Conservation (phyloP, 2,888 invertebrate genomes). For the Tortrix viridana region DNA sequence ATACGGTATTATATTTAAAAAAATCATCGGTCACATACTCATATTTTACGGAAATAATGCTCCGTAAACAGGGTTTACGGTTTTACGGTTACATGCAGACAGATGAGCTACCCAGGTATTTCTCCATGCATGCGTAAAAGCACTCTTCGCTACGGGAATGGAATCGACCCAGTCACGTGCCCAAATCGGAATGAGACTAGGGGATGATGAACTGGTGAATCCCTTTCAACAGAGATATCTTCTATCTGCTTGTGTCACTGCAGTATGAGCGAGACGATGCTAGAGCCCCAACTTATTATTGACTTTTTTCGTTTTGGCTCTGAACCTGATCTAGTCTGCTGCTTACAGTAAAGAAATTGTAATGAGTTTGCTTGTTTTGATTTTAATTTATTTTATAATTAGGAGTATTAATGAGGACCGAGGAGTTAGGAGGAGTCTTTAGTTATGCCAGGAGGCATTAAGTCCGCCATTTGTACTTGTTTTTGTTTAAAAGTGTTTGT, state of each 20-base stretch:
- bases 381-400: too few relatives aligned
- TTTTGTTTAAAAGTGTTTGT: too few relatives aligned
- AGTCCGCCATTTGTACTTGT: too few relatives aligned
- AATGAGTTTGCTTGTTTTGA: too few relatives aligned
- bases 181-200: constrained; percentile 29
- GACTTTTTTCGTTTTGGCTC: constrained; percentile 5
- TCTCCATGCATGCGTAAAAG: not conserved
- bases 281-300: constrained; percentile 1
- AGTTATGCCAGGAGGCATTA: too few relatives aligned
- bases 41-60: too few relatives aligned
- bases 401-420: too few relatives aligned
- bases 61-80: too few relatives aligned
- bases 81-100: too few relatives aligned
- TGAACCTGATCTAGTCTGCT: not conserved
- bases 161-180: constrained; percentile 32
- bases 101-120: not conserved
- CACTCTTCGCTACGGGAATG: not conserved
- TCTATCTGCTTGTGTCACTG: constrained; percentile 15
- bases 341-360: not conserved
- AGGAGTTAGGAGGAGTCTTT: too few relatives aligned
- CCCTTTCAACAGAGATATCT: not conserved
- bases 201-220: constrained; percentile 25
- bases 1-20: too few relatives aligned
- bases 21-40: too few relatives aligned
- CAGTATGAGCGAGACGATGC: constrained; percentile 11